A percentile compares a stretch with the other conserved stretches of the same genome.
Evolutionary conservation across 2,113 vertebrate genomes (phyloP).

Genomic region (Sula dactylatra): DNA sequence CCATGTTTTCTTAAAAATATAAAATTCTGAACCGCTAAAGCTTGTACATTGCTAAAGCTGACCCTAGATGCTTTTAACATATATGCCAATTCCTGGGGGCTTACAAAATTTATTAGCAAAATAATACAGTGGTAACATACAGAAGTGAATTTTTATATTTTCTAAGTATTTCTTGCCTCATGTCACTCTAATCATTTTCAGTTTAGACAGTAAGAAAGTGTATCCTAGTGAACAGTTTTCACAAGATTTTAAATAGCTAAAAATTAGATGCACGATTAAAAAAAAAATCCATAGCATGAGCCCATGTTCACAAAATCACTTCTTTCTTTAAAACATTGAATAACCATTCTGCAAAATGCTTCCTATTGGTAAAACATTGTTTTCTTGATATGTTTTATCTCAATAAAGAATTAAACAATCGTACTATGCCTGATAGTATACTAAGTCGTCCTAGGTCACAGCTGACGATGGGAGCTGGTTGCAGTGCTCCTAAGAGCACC

Average conservation of each 20-base stretch:
- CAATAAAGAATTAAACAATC: background rate
- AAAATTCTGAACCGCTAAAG: background rate
- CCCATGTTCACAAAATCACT: background rate
- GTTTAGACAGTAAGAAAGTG: background rate
- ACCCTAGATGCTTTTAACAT: background rate
- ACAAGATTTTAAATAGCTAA: background rate
- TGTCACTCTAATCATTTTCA: background rate
- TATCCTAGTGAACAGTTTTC: background rate
- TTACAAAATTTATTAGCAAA: background rate
- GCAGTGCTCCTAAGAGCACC: background rate
- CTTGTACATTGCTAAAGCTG: background rate
- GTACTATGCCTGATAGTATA: background rate
- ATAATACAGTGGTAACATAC: background rate
- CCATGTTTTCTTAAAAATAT: conserved; percentile 42
- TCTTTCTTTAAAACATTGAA: background rate
- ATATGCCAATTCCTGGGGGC: background rate
- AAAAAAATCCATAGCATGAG: background rate
- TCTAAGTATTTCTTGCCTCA: background rate
- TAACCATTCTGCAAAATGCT: background rate
- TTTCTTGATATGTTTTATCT: background rate
- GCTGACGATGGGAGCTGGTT: background rate
- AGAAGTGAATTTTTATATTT: background rate
- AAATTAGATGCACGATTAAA: background rate
- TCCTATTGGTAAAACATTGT: background rate
- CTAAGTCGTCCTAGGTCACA: background rate